These are phyloP conservation scores for Crocidura indochinensis DNA, from an alignment of 2,797 vertebrate genomes.

Conservation along the genomic window DNA sequence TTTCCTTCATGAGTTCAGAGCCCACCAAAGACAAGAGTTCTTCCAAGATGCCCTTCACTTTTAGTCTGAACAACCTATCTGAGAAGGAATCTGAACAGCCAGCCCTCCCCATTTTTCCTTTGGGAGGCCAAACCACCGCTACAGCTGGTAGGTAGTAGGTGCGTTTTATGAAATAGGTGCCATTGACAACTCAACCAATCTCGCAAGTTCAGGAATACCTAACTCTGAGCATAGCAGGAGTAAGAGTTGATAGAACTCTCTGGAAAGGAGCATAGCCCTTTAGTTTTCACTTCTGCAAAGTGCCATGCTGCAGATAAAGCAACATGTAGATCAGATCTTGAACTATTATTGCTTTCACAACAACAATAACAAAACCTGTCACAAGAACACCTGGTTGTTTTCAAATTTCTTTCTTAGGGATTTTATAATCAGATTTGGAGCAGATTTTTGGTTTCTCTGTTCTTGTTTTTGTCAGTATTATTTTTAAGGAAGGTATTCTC, in stretches of 20 bases:
- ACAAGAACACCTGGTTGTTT: not conserved
- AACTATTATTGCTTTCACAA: not conserved
- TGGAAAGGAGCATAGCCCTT: conserved; percentile 18
- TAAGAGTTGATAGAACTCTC: not conserved
- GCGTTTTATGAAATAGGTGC: too few species aligned
- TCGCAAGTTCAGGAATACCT: not conserved
- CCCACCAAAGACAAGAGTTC: conserved; percentile 92
- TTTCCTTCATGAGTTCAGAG: conserved; percentile 92
- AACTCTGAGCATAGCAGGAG: not conserved
- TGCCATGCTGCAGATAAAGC: not conserved
- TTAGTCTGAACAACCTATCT: conserved; percentile 91
- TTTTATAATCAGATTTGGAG: conserved; percentile 45
- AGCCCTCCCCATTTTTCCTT: conserved; percentile 88
- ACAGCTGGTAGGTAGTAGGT: conserved; percentile 85
- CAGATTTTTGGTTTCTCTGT: not conserved
- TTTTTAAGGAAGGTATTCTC: not conserved
- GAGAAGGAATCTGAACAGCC: conserved; percentile 91
- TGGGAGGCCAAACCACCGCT: conserved; percentile 87
- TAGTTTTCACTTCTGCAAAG: not conserved
- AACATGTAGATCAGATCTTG: not conserved
- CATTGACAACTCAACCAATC: not conserved
- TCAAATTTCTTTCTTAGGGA: not conserved
- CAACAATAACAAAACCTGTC: not conserved
- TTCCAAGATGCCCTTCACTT: conserved; percentile 90
- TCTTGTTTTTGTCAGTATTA: too few species aligned